Evolutionary conservation across 2,797 vertebrate species (phyloP).

Genomic region (Melanogrammus aeglefinus): DNA sequence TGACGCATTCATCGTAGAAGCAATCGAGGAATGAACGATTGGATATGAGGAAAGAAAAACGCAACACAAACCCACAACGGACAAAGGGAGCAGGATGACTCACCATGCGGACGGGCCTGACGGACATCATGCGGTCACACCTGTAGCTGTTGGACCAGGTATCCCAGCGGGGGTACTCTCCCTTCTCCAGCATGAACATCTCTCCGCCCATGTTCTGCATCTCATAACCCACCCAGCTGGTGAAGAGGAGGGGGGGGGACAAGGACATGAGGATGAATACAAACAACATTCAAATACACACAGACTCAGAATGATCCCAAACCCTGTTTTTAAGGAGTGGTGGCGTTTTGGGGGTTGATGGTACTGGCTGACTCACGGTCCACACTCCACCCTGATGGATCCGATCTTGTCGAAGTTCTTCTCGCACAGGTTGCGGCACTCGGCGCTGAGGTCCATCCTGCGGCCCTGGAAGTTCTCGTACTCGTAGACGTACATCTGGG

Average conservation of each 20-base stretch:
- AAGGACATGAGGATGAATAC: neutral
- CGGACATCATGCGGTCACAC: constrained; percentile 78
- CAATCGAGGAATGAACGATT: neutral
- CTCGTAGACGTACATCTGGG: constrained; percentile 79
- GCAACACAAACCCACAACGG: neutral
- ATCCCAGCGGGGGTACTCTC: constrained; percentile 85
- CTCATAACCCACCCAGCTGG: constrained; percentile 82
- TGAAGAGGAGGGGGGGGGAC: too few relatives aligned
- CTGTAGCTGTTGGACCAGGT: constrained; percentile 86
- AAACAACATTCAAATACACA: neutral
- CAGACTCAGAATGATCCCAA: neutral
- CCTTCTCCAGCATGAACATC: constrained; percentile 85
- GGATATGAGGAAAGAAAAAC: neutral
- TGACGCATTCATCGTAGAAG: neutral
- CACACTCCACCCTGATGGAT: constrained; percentile 79
- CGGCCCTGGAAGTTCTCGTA: constrained; percentile 83
- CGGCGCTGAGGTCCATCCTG: constrained; percentile 72
- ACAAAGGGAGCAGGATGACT: constrained; percentile 27
- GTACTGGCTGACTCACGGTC: constrained; percentile 71
- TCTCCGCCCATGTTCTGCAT: constrained; percentile 80
- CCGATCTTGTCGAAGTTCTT: constrained; percentile 76
- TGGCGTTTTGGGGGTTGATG: neutral
- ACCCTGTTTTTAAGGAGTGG: too few relatives aligned
- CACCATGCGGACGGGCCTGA: constrained; percentile 80
- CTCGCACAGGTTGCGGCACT: constrained; percentile 76